Evolutionary conservation across 2,888 invertebrate species (phyloP).

Genomic region (Thecophora atra): DNA sequence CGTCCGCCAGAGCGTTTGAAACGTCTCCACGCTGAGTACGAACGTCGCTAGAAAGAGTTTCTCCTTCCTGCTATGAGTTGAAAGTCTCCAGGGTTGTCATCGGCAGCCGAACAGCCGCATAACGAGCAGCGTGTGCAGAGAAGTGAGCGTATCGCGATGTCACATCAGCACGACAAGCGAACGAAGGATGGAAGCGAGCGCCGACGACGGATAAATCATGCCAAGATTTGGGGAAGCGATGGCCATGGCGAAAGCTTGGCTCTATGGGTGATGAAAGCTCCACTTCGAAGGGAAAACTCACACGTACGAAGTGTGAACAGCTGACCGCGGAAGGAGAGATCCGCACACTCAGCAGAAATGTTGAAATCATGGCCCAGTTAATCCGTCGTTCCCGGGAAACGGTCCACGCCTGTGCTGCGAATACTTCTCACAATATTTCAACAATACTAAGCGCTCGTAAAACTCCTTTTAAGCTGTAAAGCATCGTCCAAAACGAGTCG

Average conservation of each 20-base stretch:
- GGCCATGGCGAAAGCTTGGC: not conserved
- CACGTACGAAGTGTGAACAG: not conserved
- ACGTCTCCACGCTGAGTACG: conserved; percentile 13
- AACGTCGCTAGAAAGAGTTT: not conserved
- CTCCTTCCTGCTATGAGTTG: not conserved
- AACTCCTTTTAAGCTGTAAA: conserved; percentile 65
- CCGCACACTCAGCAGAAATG: not conserved
- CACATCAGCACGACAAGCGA: conserved; percentile 33
- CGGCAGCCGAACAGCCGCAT: not conserved
- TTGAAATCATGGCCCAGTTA: not conserved
- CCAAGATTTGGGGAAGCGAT: not conserved
- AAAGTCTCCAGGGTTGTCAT: conserved; percentile 16
- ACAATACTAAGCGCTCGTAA: conserved; percentile 62
- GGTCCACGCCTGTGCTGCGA: not conserved
- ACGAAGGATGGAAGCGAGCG: not conserved
- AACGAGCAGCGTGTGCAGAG: conserved; percentile 12
- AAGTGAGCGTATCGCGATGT: conserved; percentile 35
- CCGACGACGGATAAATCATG: not conserved
- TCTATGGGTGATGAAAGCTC: not conserved
- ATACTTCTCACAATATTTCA: conserved; percentile 59
- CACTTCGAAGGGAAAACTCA: not conserved
- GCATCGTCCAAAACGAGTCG: conserved; percentile 48
- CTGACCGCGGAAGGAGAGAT: not conserved
- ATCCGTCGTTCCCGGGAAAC: not conserved
- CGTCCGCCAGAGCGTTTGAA: conserved; percentile 20